These are phyloP conservation scores for Ladona fulva DNA, from an alignment of 1,140 invertebrate genomes.

Conservation along the genomic window DNA sequence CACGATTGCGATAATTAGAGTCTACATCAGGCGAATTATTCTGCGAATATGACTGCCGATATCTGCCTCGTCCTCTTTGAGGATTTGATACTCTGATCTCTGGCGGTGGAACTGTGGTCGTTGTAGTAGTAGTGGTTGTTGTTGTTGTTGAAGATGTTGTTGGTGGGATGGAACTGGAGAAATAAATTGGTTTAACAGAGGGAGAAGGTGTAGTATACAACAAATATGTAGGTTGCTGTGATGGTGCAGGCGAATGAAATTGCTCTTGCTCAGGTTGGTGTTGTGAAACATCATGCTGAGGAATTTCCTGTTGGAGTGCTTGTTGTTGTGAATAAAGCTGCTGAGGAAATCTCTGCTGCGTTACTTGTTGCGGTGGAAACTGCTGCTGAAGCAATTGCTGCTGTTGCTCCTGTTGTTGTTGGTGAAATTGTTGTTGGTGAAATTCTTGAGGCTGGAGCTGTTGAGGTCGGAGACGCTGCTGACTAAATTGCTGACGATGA, in stretches of 20 bases:
- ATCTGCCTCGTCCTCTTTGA: conserved; percentile 29
- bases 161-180: neutral
- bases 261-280: neutral
- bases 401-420: neutral
- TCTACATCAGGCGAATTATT: neutral
- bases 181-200: neutral
- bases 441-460: neutral
- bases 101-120: conserved; percentile 29
- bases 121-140: conserved; percentile 26
- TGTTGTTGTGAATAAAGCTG: neutral
- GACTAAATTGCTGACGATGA: neutral
- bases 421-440: neutral
- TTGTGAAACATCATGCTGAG: neutral
- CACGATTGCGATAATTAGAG: neutral
- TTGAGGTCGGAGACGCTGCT: neutral
- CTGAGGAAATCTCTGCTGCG: neutral
- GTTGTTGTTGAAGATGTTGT: conserved; percentile 14
- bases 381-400: neutral
- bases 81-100: conserved; percentile 29
- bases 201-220: neutral
- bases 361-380: neutral
- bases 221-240: too few species aligned
- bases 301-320: neutral
- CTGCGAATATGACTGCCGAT: conserved; percentile 27
- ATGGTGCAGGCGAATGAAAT: neutral